Percentiles rank a stretch among this genome's conserved stretches.
These are phyloP conservation scores for Ormyrus nitidulus DNA, from an alignment of 2,888 invertebrate genomes.

Conservation along the genomic window DNA sequence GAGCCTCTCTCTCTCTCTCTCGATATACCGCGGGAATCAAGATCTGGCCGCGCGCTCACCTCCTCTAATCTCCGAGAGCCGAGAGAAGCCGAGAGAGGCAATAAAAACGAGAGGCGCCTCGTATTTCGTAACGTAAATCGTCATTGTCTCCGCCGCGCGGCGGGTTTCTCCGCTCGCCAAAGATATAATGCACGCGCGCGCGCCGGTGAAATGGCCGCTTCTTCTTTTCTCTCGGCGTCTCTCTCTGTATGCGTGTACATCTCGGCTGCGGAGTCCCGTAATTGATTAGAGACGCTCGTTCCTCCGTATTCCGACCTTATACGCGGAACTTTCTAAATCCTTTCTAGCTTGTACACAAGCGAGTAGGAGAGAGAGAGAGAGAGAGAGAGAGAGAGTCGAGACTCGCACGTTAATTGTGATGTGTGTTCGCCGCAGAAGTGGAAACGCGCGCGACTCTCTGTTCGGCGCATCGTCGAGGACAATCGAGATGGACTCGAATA, in stretches of 20 bases:
- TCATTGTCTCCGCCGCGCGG: conserved; percentile 52
- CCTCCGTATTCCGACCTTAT: conserved; percentile 57
- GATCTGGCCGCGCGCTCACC: conserved; percentile 20
- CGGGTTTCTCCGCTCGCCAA: conserved; percentile 33
- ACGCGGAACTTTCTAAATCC: conserved; percentile 65
- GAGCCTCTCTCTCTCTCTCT: neutral
- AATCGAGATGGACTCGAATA: conserved; percentile 43
- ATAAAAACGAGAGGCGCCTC: conserved; percentile 51
- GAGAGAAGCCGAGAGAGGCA: conserved; percentile 31
- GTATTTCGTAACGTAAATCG: conserved; percentile 58
- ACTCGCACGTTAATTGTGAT: conserved; percentile 51
- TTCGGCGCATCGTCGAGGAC: conserved; percentile 31
- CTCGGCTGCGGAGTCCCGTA: conserved; percentile 50
- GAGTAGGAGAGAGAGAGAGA: conserved; percentile 16
- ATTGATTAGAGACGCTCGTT: conserved; percentile 63
- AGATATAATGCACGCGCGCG: conserved; percentile 30
- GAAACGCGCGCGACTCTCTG: conserved; percentile 18
- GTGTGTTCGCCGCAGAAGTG: conserved; percentile 34
- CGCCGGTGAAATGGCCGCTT: conserved; percentile 5
- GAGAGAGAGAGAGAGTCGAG: conserved; percentile 1
- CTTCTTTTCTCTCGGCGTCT: neutral
- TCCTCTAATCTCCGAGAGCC: conserved; percentile 28
- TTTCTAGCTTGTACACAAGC: conserved; percentile 59
- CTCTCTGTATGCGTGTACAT: too few species aligned
- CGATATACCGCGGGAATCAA: conserved; percentile 26